Conservation (phyloP, 2,113 vertebrate species). For the Pao palembangensis region DNA sequence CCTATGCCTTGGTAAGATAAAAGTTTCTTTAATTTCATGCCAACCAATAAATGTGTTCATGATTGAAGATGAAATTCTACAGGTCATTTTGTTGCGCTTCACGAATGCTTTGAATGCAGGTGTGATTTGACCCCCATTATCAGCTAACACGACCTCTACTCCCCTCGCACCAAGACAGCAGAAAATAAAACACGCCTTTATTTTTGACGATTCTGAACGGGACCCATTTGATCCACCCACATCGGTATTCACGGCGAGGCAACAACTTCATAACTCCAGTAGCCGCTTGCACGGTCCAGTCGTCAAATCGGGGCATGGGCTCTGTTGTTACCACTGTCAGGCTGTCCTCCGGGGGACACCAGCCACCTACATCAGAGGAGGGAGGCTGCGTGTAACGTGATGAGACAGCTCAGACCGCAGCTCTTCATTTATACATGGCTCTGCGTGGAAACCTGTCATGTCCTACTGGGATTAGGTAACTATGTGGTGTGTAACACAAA, state of each 20-base stretch:
- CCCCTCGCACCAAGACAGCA: not conserved
- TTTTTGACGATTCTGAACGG: not conserved
- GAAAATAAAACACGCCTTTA: not conserved
- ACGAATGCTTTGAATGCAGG: no score
- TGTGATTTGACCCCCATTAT: not conserved
- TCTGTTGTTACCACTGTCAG: no score
- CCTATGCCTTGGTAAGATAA: no score
- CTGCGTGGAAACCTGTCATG: constrained; percentile 22
- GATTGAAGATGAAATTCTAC: no score
- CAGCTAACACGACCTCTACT: not conserved
- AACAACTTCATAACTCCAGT: no score
- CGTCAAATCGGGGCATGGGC: no score
- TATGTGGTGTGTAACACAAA: constrained; percentile 19
- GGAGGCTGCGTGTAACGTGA: constrained; percentile 33
- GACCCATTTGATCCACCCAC: no score
- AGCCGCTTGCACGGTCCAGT: no score
- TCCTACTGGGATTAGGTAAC: constrained; percentile 11
- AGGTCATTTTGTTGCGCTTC: no score
- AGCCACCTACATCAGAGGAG: constrained; percentile 23
- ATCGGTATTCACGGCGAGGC: no score
- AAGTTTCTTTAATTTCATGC: no score
- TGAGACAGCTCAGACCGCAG: constrained; percentile 45
- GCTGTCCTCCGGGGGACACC: constrained; percentile 1
- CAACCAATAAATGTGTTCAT: no score
- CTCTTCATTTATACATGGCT: constrained; percentile 58